Evolutionary conservation across 2,797 vertebrate genomes (phyloP).

Genomic region (Syngnathus acus): DNA sequence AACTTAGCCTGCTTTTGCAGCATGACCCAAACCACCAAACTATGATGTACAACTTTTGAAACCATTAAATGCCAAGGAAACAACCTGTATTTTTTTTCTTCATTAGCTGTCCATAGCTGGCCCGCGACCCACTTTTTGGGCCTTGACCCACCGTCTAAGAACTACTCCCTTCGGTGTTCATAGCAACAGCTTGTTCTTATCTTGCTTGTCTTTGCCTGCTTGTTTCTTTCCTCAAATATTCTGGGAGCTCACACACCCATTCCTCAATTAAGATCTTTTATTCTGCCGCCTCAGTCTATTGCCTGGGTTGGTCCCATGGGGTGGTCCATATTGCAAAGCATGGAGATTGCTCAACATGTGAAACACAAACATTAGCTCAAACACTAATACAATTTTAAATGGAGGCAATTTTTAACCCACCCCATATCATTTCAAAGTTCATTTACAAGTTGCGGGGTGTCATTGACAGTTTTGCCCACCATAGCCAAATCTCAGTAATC

Average conservation of each 20-base stretch:
- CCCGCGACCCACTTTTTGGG: no score
- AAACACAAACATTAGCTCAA: conserved; percentile 62
- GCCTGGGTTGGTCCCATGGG: not conserved
- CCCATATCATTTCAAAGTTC: conserved; percentile 37
- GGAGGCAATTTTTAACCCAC: conserved; percentile 19
- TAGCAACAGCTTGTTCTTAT: no score
- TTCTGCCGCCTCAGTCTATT: not conserved
- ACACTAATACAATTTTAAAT: conserved; percentile 58
- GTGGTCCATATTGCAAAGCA: conserved; percentile 24
- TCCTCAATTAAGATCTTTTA: not conserved
- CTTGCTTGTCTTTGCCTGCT: not conserved
- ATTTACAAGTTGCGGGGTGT: conserved; percentile 20
- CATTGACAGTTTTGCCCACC: conserved; percentile 27
- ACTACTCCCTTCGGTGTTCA: not conserved
- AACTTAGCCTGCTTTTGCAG: no score
- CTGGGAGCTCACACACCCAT: no score
- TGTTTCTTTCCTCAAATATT: not conserved
- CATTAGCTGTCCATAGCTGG: no score
- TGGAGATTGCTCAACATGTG: conserved; percentile 55
- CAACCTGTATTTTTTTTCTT: no score
- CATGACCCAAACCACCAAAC: no score
- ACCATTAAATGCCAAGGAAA: no score
- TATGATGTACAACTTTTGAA: no score
- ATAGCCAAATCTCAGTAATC: conserved; percentile 41
- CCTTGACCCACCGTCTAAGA: not conserved